These are phyloP conservation scores for Alaudala cheleensis DNA, from an alignment of 2,113 vertebrate genomes.

Conservation along the genomic window DNA sequence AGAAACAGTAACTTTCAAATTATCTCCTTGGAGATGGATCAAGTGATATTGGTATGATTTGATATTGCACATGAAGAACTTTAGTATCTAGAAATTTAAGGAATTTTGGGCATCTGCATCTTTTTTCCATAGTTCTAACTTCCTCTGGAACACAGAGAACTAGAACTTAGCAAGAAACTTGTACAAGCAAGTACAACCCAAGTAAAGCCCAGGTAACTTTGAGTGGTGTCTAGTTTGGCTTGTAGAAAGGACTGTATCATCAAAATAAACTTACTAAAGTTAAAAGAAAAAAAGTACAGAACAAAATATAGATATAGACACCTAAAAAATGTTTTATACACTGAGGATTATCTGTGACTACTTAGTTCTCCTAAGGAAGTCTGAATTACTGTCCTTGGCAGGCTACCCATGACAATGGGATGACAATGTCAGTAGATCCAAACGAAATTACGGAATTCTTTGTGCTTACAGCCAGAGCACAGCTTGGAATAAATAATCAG, in stretches of 20 bases:
- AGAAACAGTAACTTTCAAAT: neutral
- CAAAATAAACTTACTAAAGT: neutral
- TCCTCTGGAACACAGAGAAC: neutral
- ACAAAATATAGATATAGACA: neutral
- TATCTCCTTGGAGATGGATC: neutral
- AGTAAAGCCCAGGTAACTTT: neutral
- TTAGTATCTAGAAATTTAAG: neutral
- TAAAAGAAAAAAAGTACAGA: neutral
- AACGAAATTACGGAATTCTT: neutral
- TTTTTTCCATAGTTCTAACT: neutral
- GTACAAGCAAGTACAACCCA: neutral
- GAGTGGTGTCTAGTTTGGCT: neutral
- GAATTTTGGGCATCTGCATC: neutral
- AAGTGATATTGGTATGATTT: neutral
- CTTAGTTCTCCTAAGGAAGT: neutral
- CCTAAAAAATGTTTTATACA: neutral
- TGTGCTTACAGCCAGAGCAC: neutral
- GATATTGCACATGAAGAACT: neutral
- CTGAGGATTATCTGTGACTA: neutral
- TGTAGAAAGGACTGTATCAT: neutral
- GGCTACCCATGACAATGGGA: neutral
- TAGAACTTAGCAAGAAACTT: neutral
- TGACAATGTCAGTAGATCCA: neutral
- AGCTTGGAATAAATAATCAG: neutral
- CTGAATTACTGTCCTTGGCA: neutral